phyloP scores from a whole-genome alignment of 2,888 invertebrate species.

The Conus canariensis region DNA sequence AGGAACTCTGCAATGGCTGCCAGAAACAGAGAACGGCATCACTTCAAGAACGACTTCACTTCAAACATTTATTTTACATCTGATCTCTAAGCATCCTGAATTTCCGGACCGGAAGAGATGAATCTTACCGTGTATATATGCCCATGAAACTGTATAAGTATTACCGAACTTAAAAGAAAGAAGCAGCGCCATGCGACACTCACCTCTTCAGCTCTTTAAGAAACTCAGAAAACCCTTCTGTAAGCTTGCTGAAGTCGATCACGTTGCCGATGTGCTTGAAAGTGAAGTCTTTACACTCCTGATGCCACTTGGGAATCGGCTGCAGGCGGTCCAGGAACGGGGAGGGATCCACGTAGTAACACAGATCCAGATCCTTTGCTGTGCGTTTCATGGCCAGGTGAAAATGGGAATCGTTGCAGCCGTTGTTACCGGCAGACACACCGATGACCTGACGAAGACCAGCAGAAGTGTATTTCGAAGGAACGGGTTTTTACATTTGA shows the following conservation, averaged over 20 bases:
- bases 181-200: not conserved
- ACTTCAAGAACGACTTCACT: too few species aligned
- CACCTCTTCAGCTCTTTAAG: constrained; percentile 34
- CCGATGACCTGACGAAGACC: constrained; percentile 36
- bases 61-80: too few species aligned
- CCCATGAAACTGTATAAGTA: too few species aligned
- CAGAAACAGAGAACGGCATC: too few species aligned
- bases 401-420: constrained; percentile 52
- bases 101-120: too few species aligned
- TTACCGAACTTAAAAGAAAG: too few species aligned
- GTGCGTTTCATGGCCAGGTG: constrained; percentile 57
- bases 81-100: too few species aligned
- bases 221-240: constrained; percentile 39
- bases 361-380: constrained; percentile 17
- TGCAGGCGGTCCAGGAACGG: constrained; percentile 59
- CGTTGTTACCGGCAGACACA: constrained; percentile 29
- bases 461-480: too few species aligned
- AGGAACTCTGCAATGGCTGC: too few species aligned
- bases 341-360: constrained; percentile 61
- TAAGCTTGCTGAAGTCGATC: constrained; percentile 46
- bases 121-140: too few species aligned
- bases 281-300: constrained; percentile 60
- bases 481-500: too few species aligned
- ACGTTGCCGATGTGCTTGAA: constrained; percentile 53
- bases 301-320: constrained; percentile 58